Evolutionary conservation across 2,888 invertebrate species (phyloP), one percentile per base, ranked within the genome.

Genomic region (Machimus rusticus): DNA sequence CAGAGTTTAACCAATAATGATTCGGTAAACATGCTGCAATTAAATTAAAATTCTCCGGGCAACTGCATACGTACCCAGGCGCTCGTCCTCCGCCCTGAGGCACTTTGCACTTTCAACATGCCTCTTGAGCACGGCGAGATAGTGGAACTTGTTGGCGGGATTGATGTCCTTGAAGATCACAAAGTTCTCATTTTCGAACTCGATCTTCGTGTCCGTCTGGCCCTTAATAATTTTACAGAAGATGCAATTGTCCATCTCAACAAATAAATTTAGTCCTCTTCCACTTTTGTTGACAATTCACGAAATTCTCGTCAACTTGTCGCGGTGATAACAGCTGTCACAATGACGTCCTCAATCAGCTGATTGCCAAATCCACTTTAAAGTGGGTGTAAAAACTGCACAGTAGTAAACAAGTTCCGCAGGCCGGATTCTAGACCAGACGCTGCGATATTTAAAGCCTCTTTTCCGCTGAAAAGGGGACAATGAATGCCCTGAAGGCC

Each of bases 161-260:
- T 95, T 95, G 14, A 95, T 97, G 91, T 98, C 98, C 51, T 95
- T 94, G 91, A 98, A 98, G 51, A 97, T 96, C 9, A 96, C 94
- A 57, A 96, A 93, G 76, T 96, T 94, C 0, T 97, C 96, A 90
- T 96, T 96, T 93, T 97, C 95, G 90, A 94, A 95, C 85, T 96
- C 92, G 88, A 96, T 94, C 90, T 95, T 94, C 0, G 95, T 95
- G 0, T 94, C 92, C 34, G 91, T 89, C 5, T 93, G 94, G 88
- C 95, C 95, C 74, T 94, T 94, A 16, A 94, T 93, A 86, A 97
- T 96, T 91, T 96, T 95, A 91, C 97, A 97, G 92, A 97, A 97
- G 89, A 96, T 92, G 90, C 97, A 97, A 34, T 93, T 90, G 2
- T 87, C 86, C 85, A 87, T 87, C 23, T 12, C 28, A 1, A 19